Evolutionary conservation across 2,113 vertebrate species (phyloP), one percentile per base, ranked within the genome.

Genomic region (Megaleporinus macrocephalus): DNA sequence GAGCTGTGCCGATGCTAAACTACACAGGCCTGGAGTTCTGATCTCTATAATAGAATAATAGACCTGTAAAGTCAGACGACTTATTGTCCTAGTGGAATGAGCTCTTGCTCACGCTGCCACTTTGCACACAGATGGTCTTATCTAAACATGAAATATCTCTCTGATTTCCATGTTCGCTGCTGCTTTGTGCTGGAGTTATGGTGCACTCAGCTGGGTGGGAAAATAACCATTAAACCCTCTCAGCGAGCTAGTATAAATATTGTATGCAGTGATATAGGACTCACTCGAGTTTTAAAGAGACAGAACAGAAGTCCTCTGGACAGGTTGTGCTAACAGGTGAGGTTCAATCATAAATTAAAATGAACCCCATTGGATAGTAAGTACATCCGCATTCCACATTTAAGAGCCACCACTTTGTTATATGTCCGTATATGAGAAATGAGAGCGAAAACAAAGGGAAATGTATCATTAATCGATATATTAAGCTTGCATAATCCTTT

Each of bases 201-300:
- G 80, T 61, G 79, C 80, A 85, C 84, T 85, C 85, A 84, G 73
- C 83, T 78, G 73, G 74, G 76, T 71, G 73, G 57, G 73, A 82
- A 85, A 88, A 85, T 82, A 81, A 79, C 81, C 82, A 79, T 85
- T 87, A 86, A 88, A 84, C 47, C 65, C 77, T 84, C 75, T 62
- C 79, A 71, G 55, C 27, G 53, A 77, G 75, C 57, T 49, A 66
- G 61, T 76, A 86, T 88, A 78, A 87, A 88, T 88, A 87, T 87
- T 87, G 77, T 79, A 87, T 86, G 80, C 75, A 59, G 51, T 75
- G 73, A 84, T 82, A 84, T 55, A 84, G 57, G 74, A 80, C 82
- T 73, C 72, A 36, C 30, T 84, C 27, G 75, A 26, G 59, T 80
- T 81, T 87, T 86, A 87, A 86, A 82, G 82, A 73, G 78, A 84